Conservation (phyloP, 1,140 invertebrate species). For the Anadara kagoshimensis region DNA sequence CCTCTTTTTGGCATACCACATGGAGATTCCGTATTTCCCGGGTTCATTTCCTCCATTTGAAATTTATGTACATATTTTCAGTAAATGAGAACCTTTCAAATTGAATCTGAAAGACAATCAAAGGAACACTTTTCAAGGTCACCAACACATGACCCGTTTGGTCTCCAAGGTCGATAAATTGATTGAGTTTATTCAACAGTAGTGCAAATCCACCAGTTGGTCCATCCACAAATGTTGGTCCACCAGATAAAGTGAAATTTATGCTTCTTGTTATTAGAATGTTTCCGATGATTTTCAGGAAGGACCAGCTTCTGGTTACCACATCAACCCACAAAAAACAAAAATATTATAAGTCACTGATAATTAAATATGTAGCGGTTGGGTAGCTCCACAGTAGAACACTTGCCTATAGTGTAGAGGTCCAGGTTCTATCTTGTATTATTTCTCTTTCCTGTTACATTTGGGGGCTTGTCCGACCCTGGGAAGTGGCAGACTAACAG, state of each 20-base stretch:
- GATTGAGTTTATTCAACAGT: slow-evolving; percentile 44
- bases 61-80: slow-evolving; percentile 54
- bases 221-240: slow-evolving; percentile 37
- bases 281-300: slow-evolving; percentile 42
- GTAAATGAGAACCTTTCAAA: slow-evolving; percentile 38
- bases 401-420: too few relatives aligned
- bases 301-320: slow-evolving; percentile 35
- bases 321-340: slow-evolving; percentile 42
- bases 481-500: too few relatives aligned
- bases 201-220: slow-evolving; percentile 48
- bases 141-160: slow-evolving; percentile 28
- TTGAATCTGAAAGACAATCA: slow-evolving; percentile 56
- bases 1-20: slow-evolving; percentile 49
- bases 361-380: too few relatives aligned
- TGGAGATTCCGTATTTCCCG: slow-evolving; percentile 43
- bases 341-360: too few relatives aligned
- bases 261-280: slow-evolving; percentile 38
- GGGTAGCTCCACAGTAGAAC: too few relatives aligned
- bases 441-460: too few relatives aligned
- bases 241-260: slow-evolving; percentile 43
- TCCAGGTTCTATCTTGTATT: too few relatives aligned
- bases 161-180: slow-evolving; percentile 41
- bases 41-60: slow-evolving; percentile 51
- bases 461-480: too few relatives aligned
- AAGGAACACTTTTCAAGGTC: slow-evolving; percentile 44